Percentiles rank a stretch among this genome's conserved stretches.
Conservation (phyloP, 2,113 vertebrate species). For the Thunnus thynnus region DNA sequence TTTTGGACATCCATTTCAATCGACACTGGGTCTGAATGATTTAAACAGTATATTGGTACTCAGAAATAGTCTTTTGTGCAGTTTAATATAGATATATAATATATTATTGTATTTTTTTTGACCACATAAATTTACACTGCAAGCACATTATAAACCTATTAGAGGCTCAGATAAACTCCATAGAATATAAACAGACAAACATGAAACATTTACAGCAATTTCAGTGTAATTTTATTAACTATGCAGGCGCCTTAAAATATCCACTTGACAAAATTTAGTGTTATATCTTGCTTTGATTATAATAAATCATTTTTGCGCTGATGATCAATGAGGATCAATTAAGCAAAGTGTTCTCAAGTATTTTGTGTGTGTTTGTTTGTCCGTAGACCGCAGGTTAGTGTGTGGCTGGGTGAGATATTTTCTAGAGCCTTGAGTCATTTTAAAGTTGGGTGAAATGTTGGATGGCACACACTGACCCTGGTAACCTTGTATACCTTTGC, state of each 20-base stretch:
- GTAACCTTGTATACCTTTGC: conserved; percentile 20
- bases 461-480: conserved; percentile 5
- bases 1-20: background rate
- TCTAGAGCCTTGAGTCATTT: background rate
- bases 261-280: background rate
- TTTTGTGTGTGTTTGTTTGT: background rate
- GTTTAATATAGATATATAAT: background rate
- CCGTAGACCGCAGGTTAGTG: background rate
- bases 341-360: background rate
- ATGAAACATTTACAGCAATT: conserved; percentile 6
- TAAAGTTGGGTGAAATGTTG: conserved; percentile 22
- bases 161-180: background rate
- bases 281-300: background rate
- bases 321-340: background rate
- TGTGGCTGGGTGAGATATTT: background rate
- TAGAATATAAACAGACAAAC: background rate
- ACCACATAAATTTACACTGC: background rate
- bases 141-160: background rate
- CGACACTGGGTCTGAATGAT: too few species aligned
- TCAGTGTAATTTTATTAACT: background rate
- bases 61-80: background rate
- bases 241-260: background rate
- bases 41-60: background rate
- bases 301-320: conserved; percentile 4
- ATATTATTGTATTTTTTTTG: background rate